Percentiles rank a stretch among this genome's conserved stretches.
Conservation (phyloP, 1,140 invertebrate species). For the Thaumetopoea pityocampa region DNA sequence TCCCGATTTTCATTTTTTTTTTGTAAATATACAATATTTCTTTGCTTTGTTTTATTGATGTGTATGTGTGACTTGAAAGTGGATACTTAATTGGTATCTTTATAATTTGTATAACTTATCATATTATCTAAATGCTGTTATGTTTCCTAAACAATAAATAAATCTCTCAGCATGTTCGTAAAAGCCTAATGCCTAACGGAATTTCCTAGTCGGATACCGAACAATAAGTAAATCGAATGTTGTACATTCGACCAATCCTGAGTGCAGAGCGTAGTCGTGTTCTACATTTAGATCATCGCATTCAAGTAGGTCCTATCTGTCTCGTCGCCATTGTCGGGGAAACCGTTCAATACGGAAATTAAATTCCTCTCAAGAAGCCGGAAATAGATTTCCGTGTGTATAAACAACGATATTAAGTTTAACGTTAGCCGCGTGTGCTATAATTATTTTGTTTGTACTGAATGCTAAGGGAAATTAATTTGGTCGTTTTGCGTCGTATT, state of each 20-base stretch:
- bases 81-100: too few relatives aligned
- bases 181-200: slow-evolving; percentile 8
- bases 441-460: too few relatives aligned
- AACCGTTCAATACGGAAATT: slow-evolving; percentile 13
- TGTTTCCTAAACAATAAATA: neutral
- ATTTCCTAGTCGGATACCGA: slow-evolving; percentile 5
- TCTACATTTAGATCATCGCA: slow-evolving; percentile 25
- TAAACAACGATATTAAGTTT: too few relatives aligned
- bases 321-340: slow-evolving; percentile 12
- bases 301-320: slow-evolving; percentile 7
- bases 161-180: neutral
- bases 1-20: too few relatives aligned
- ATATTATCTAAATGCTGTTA: neutral
- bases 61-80: too few relatives aligned
- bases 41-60: too few relatives aligned
- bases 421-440: too few relatives aligned
- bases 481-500: too few relatives aligned
- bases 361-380: slow-evolving; percentile 2
- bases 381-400: too few relatives aligned
- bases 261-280: slow-evolving; percentile 34
- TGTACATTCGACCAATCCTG: slow-evolving; percentile 29
- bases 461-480: too few relatives aligned
- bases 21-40: too few relatives aligned
- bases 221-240: slow-evolving; percentile 26
- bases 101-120: too few relatives aligned